Base-by-base conservation (phyloP, 1,140 invertebrate species). In the Mya arenaria region DNA sequence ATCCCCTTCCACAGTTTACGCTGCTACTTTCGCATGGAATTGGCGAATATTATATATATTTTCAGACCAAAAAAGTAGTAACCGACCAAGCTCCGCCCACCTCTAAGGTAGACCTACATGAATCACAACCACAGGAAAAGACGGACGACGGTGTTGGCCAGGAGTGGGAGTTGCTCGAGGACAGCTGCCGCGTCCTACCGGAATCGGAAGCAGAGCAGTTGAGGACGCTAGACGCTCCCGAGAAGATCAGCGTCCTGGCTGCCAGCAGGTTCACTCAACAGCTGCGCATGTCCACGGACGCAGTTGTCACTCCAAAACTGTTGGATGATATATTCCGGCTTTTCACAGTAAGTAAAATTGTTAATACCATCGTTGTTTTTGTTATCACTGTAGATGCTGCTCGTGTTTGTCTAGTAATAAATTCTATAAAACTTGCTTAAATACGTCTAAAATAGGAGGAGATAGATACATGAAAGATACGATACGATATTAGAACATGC, bases 201-300 rank as follows among this genome's bases (percentile, higher is more conserved):
- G 69, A 52, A 28, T 55, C 65, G 17, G 85, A 88, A 17, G 44
- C 81, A 74, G 72, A 81, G 25, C 48, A 84, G 36, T 55, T 86
- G 0, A 56, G 82, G 32, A 56, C 69, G 15, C 66, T 82, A n/a
- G 62, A 84, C 28, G 68, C 83, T 2, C 85, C 87, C 25, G 85
- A 85, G 44, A 85, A 88, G 69, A 84, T 86, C 41, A 65, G 41
- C 58, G 73, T 82, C 28, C 37, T 86, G 66, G 81, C 85, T 23
- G 77, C 85, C n/a, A 85, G 84, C 48, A 83, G 83, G 36, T 69
- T 88, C 25, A 41, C 77, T 8, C 72, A 82, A 65, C 85, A 88
- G 55, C 58, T 88, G n/a, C 52, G 77, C n/a, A 48, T 86, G 63
- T 84, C 84, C 71, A 88, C 87, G 32, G 87, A 86, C 62, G 84